Percentiles rank a stretch among this genome's conserved stretches.
These are phyloP conservation scores for Solenodon paradoxus DNA, from an alignment of 2,113 vertebrate species.

Conservation along the genomic window DNA sequence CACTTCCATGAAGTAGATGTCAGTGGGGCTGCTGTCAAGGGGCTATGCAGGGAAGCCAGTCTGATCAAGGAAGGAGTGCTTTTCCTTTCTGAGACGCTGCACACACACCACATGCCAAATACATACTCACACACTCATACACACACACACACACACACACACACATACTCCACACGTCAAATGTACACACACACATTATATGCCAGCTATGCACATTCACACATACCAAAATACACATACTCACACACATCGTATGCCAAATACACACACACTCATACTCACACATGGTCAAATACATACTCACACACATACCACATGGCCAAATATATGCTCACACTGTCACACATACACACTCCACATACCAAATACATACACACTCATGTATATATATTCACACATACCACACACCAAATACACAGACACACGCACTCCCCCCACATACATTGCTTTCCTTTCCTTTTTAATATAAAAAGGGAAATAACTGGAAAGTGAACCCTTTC, in stretches of 20 bases:
- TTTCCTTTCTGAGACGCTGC: not conserved
- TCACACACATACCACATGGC: too few species aligned
- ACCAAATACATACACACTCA: not conserved
- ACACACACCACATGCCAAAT: too few species aligned
- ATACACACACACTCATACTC: not conserved
- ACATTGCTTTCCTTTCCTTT: not conserved
- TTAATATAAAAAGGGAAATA: not conserved
- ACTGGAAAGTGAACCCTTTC: not conserved
- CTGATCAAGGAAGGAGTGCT: not conserved
- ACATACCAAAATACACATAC: not conserved
- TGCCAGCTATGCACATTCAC: not conserved
- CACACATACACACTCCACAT: not conserved
- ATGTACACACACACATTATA: too few species aligned
- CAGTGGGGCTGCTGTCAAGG: fast-evolving
- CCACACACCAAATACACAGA: too few species aligned
- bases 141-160: not conserved
- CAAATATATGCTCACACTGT: too few species aligned
- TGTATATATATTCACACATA: too few species aligned
- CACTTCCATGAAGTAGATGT: not conserved
- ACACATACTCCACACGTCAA: too few species aligned
- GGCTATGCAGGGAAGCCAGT: not conserved
- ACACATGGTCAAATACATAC: not conserved
- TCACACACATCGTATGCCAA: too few species aligned
- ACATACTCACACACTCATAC: too few species aligned
- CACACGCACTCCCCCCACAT: not conserved